Base-by-base conservation (phyloP, 1,140 invertebrate genomes). In the Anthonomus grandis region DNA sequence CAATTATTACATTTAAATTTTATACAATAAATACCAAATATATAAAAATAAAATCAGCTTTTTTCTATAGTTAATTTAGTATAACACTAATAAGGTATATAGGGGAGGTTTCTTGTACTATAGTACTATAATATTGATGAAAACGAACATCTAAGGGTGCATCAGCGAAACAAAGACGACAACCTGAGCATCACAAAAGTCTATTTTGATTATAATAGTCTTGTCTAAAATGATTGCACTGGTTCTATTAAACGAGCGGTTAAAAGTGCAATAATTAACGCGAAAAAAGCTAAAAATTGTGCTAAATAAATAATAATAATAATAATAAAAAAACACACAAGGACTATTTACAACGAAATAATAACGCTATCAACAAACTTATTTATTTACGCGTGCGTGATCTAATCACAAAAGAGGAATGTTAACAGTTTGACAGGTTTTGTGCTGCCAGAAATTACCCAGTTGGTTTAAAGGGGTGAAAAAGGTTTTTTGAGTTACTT, bases 331-430 rank as follows among this genome's bases (percentile, higher is more conserved):
- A 4, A 12, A 13, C 4, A 38, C 4, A n/a, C n/a, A 13, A 12
- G n/a, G 4, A 17, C 36, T n/a, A 4, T 38, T 38, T 9, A 6
- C 4, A 21, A 41, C 37, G 19, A 38, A 65, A 64, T 66, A 65
- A 57, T 60, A 49, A 64, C 66, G 65, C 62, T 63, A 65, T 65
- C 60, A 66, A 69, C 65, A 66, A 69, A 52, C 57, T 57, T 58
- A 68, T n/a, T n/a, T n/a, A 64, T n/a, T 18, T 59, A 67, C 59
- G 60, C 61, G 53, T 58, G 44, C 24, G 59, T 62, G 57, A 64
- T 64, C 62, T 62, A 65, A 68, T 68, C 66, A 64, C 59, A 59
- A 46, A 50, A 57, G n/a, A 48, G 65, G 66, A 68, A 68, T 68
- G 66, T 68, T 38, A 50, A 50, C 48, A 36, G 25, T 2, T 5